phyloP scores from a whole-genome alignment of 2,797 vertebrate species.

The Leucoraja ocellata region DNA sequence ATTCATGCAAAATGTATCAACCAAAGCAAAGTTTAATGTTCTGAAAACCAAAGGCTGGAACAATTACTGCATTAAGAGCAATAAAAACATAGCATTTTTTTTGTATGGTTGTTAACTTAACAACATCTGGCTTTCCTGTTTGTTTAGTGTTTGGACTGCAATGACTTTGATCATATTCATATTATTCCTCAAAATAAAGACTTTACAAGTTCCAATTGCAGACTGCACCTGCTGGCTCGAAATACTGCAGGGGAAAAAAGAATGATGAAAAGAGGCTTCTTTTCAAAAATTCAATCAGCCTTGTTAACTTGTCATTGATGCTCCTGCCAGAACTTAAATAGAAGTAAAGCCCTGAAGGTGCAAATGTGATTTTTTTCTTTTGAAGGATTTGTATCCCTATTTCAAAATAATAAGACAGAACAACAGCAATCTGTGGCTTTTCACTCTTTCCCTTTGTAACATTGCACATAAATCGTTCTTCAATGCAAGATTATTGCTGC shows the following conservation, averaged over 20 bases:
- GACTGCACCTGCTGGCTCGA: background rate
- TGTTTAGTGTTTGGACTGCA: conserved; percentile 16
- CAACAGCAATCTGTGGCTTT: background rate
- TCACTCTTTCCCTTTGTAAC: background rate
- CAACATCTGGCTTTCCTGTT: conserved; percentile 30
- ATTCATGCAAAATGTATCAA: conserved; percentile 1
- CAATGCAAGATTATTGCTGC: background rate
- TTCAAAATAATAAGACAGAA: background rate
- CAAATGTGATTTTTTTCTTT: conserved; percentile 6
- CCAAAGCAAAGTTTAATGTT: conserved; percentile 14
- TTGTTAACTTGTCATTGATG: conserved; percentile 1
- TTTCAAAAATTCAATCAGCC: background rate
- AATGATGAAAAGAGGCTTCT: background rate
- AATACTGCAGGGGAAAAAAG: conserved; percentile 14
- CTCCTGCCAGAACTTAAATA: conserved; percentile 20
- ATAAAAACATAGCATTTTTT: conserved; percentile 1
- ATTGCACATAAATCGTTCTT: background rate
- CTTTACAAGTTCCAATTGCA: conserved; percentile 26
- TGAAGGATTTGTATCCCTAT: background rate
- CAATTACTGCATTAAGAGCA: conserved; percentile 4
- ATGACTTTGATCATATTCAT: conserved; percentile 10
- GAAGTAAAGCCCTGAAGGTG: background rate
- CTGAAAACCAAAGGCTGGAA: conserved; percentile 18
- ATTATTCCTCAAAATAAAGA: conserved; percentile 30
- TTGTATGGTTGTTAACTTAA: conserved; percentile 16